Percentiles rank a stretch among this genome's conserved stretches.
Evolutionary conservation across 2,888 invertebrate genomes (phyloP).

Genomic region (Rhagonycha lutea): DNA sequence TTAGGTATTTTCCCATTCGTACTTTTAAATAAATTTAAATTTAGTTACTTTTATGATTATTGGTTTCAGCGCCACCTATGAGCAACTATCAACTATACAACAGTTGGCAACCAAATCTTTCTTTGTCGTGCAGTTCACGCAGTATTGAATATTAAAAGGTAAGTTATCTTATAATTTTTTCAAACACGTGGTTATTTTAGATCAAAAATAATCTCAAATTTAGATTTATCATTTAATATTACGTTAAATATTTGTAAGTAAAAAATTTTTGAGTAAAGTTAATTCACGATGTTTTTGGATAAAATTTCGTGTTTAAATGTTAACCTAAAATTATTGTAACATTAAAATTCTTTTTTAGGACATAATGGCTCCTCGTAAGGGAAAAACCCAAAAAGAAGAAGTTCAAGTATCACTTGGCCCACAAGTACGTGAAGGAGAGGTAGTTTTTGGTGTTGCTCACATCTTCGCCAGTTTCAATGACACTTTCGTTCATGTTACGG

Average conservation of each 20-base stretch:
- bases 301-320: neutral
- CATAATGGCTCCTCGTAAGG: constrained; percentile 95
- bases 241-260: neutral
- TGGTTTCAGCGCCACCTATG: neutral
- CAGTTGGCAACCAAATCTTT: neutral
- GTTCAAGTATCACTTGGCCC: constrained; percentile 95
- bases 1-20: too few species aligned
- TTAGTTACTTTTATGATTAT: neutral
- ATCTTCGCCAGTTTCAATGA: constrained; percentile 99
- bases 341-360: constrained; percentile 24
- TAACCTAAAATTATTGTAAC: neutral
- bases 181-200: neutral
- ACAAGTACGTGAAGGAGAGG: constrained; percentile 95
- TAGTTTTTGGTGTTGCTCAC: constrained; percentile 98
- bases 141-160: neutral
- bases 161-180: neutral
- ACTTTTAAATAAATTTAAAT: neutral
- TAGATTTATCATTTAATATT: neutral
- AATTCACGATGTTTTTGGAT: neutral
- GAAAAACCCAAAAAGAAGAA: constrained; percentile 95
- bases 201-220: neutral
- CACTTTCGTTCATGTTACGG: constrained; percentile 99
- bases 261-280: too few species aligned
- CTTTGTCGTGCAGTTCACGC: neutral
- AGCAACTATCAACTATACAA: neutral